Evolutionary conservation across 1,140 invertebrate genomes (phyloP), one percentile per base, ranked within the genome.

Genomic region (Eurosta solidaginis): DNA sequence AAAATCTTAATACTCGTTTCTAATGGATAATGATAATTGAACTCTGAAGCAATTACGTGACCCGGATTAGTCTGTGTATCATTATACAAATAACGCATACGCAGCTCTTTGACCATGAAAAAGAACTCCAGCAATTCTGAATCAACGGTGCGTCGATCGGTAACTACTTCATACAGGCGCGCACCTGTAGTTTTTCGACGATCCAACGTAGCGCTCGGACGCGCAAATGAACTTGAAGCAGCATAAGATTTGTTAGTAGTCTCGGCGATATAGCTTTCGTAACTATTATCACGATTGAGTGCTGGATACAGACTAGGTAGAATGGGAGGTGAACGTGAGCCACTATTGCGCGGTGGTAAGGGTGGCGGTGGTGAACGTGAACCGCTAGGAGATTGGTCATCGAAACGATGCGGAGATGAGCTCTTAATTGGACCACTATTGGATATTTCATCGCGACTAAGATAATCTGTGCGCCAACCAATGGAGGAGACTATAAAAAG

Each of bases 1-100:
- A 94, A 90, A 76, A 97, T 89, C 89, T 97, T 96, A 77, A 97
- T 93, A 85, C 95, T 96, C 12, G 94, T 94, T 79, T 93, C 93
- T 79, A 93, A 90, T 50, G 92, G 90, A 85, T 94, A 94, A 78
- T 91, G 90, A 85, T 92, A 94, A 81, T 95, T 93, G 78, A 96
- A 92, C 83, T 94, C 93, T 2, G 94, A 92, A 81, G 95, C 96
- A 68, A 95, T 91, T 54, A 97, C 91, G 80, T 96, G 91, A 3
- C 95, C 95, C 63, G 93, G 91, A 89, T 96, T 96, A 5, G 93
- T 94, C 68, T 86, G 90, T 20, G 89, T 89, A 87, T 96, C 92
- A 77, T 92, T 90, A 84, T 92, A 91, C 0, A 90, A 88, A 88
- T 94, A 96, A 80, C 91, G 92, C 85, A 90, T 52, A 7, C 87